These are phyloP conservation scores for Melieria crassipennis DNA, from an alignment of 2,888 invertebrate species.

Conservation along the genomic window DNA sequence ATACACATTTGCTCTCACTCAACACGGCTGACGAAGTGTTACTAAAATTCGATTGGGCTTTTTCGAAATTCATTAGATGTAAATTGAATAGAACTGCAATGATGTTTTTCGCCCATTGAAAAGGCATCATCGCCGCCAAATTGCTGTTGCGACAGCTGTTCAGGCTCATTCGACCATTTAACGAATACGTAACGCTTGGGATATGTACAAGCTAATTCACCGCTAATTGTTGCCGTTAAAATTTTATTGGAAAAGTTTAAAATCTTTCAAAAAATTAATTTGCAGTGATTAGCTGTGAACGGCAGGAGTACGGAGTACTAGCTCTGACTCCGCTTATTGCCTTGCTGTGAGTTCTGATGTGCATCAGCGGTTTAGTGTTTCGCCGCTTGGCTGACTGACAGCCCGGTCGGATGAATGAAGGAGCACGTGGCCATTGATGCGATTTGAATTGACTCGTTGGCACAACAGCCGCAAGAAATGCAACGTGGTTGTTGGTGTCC, in stretches of 20 bases:
- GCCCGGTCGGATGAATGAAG: no score
- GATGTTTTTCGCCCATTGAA: background rate
- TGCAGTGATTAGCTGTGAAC: slow-evolving; percentile 37
- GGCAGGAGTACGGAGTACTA: slow-evolving; percentile 13
- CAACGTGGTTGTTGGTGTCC: no score
- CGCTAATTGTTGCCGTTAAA: slow-evolving; percentile 39
- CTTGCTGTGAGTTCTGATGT: no score
- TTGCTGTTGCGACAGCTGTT: slow-evolving; percentile 23
- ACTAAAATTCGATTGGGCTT: slow-evolving; percentile 32
- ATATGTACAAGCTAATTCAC: slow-evolving; percentile 21
- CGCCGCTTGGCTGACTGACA: no score
- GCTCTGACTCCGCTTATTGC: no score
- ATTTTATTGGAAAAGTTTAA: slow-evolving; percentile 37
- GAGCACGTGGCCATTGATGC: no score
- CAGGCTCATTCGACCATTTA: slow-evolving; percentile 6
- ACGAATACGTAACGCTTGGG: slow-evolving; percentile 6
- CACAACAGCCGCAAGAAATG: no score
- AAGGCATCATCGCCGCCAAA: background rate
- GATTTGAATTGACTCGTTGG: no score
- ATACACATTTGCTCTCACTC: slow-evolving; percentile 4
- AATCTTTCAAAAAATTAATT: slow-evolving; percentile 34
- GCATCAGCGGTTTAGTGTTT: no score
- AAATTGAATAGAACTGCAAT: slow-evolving; percentile 27
- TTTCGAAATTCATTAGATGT: slow-evolving; percentile 29
- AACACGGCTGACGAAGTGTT: background rate